These are phyloP conservation scores for Diadophis punctatus DNA, from an alignment of 2,113 vertebrate genomes.

Conservation along the genomic window DNA sequence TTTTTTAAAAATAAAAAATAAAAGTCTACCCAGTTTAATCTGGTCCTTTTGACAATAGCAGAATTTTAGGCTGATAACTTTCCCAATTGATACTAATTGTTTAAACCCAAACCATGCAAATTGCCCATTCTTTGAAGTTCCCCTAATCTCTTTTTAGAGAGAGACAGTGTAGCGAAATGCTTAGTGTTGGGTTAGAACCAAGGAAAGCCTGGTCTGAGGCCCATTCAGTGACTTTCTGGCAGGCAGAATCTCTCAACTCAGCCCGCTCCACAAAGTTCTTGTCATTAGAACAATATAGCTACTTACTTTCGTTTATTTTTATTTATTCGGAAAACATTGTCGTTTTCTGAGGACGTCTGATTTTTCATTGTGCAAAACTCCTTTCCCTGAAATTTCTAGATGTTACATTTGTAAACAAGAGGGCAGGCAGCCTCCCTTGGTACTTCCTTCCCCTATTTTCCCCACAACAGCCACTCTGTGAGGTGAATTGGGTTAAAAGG, in stretches of 20 bases:
- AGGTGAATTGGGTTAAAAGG: not conserved
- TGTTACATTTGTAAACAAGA: not conserved
- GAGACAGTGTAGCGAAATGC: not conserved
- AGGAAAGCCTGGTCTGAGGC: not conserved
- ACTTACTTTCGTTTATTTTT: not conserved
- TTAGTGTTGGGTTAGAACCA: not conserved
- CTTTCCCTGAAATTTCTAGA: not conserved
- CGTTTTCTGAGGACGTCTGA: not conserved
- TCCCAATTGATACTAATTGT: not conserved
- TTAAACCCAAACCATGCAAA: not conserved
- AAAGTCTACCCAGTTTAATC: not conserved
- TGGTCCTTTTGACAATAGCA: not conserved
- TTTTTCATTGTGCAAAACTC: not conserved
- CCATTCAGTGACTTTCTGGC: not conserved
- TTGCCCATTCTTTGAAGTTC: not conserved
- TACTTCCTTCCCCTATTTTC: not conserved
- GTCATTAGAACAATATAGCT: not conserved
- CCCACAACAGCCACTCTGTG: not conserved
- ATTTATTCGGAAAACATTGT: not conserved
- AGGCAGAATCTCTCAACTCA: not conserved
- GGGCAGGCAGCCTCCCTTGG: not conserved
- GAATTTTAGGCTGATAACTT: not conserved
- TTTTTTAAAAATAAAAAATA: not conserved
- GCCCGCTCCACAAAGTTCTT: not conserved
- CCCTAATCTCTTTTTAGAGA: not conserved